Evolutionary conservation across 2,113 vertebrate genomes (phyloP).

Genomic region (Clarias macrocephalus): DNA sequence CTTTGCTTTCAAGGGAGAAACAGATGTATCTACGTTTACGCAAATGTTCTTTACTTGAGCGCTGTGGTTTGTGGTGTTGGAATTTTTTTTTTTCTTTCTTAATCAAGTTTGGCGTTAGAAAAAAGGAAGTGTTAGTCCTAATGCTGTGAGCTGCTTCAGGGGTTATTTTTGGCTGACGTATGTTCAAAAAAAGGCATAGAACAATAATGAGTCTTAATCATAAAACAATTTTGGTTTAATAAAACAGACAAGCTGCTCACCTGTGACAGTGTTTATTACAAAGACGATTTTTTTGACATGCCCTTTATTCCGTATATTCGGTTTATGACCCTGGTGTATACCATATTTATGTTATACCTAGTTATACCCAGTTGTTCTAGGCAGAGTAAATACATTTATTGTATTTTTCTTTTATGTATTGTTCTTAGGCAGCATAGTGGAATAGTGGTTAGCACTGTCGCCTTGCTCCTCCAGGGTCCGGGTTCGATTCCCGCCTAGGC

Average conservation of each 20-base stretch:
- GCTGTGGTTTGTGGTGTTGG: slow-evolving; percentile 19
- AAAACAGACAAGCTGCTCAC: not conserved
- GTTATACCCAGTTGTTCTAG: no score
- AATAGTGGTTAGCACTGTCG: no score
- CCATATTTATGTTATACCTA: not conserved
- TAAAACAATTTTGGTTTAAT: not conserved
- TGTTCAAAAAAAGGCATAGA: not conserved
- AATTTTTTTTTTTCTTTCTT: slow-evolving; percentile 10
- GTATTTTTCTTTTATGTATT: no score
- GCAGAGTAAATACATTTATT: no score
- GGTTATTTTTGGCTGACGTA: not conserved
- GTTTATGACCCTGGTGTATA: not conserved
- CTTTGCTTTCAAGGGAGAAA: not conserved
- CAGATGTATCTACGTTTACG: not conserved
- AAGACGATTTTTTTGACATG: not conserved
- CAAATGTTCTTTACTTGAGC: slow-evolving; percentile 6
- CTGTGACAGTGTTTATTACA: not conserved
- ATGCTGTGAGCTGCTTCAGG: not conserved
- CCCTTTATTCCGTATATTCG: not conserved
- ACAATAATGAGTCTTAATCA: not conserved
- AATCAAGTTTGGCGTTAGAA: not conserved
- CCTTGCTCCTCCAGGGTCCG: no score
- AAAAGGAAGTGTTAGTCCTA: not conserved
- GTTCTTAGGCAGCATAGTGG: no score
- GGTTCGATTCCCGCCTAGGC: no score